A percentile compares a stretch with the other conserved stretches of the same genome.
These are phyloP conservation scores for Jaculus jaculus DNA, from an alignment of 2,113 vertebrate species.

Conservation along the genomic window DNA sequence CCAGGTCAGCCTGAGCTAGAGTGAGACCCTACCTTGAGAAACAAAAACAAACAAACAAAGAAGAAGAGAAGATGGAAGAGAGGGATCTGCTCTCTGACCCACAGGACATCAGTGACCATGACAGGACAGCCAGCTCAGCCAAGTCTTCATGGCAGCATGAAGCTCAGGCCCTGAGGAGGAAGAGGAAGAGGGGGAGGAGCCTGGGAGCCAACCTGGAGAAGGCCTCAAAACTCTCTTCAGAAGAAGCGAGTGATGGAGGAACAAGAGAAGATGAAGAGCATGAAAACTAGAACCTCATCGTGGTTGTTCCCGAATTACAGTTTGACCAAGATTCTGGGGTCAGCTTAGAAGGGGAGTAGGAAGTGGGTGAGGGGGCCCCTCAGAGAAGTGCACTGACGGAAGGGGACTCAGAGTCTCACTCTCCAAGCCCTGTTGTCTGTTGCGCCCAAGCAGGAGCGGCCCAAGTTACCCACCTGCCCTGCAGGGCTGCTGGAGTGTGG, in stretches of 20 bases:
- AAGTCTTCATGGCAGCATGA: slow-evolving; percentile 91
- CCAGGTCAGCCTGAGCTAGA: no score
- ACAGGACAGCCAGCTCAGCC: slow-evolving; percentile 94
- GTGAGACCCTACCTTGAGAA: no score
- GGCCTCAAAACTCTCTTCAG: slow-evolving; percentile 91
- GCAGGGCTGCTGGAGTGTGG: slow-evolving; percentile 97
- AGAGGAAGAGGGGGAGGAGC: slow-evolving; percentile 90
- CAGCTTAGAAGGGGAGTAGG: slow-evolving; percentile 90
- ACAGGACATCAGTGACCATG: slow-evolving; percentile 95
- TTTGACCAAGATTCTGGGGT: slow-evolving; percentile 95
- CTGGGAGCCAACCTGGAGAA: slow-evolving; percentile 91
- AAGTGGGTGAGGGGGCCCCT: slow-evolving; percentile 87
- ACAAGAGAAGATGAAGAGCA: slow-evolving; percentile 92
- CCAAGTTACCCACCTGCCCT: no score
- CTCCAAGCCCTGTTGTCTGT: no score
- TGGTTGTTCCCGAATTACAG: slow-evolving; percentile 93
- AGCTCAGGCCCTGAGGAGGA: slow-evolving; percentile 89
- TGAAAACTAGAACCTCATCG: slow-evolving; percentile 92
- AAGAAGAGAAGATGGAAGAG: slow-evolving; percentile 92
- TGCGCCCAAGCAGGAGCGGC: no score
- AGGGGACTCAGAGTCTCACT: no score
- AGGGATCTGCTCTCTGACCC: slow-evolving; percentile 93
- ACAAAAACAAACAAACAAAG: no score
- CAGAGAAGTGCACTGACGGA: slow-evolving; percentile 92
- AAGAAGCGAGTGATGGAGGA: slow-evolving; percentile 94